Evolutionary conservation across 2,797 vertebrate genomes (phyloP).

Genomic region (Hybognathus amarus): DNA sequence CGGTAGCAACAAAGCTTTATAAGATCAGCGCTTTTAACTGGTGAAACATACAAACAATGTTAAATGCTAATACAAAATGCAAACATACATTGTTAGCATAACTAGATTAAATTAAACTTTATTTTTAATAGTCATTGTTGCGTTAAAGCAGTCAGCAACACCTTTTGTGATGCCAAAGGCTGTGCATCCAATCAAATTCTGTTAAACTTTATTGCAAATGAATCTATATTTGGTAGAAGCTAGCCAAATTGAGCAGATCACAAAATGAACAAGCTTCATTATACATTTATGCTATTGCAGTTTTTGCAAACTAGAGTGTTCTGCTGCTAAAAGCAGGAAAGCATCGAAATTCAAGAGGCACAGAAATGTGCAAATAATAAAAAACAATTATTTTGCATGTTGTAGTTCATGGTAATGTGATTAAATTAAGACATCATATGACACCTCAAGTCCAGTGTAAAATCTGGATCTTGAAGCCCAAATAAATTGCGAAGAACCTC

Average conservation of each 20-base stretch:
- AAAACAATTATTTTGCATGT: background rate
- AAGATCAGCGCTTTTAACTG: background rate
- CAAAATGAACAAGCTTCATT: background rate
- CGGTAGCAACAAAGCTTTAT: background rate
- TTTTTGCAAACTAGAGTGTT: background rate
- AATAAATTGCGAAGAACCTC: background rate
- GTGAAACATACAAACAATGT: background rate
- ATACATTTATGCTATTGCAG: background rate
- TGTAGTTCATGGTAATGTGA: background rate
- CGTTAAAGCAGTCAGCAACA: background rate
- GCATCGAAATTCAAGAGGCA: background rate
- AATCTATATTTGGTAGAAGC: slow-evolving; percentile 1
- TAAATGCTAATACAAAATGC: background rate
- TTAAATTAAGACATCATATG: background rate
- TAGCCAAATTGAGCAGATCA: background rate
- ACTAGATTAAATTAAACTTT: background rate
- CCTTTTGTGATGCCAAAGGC: background rate
- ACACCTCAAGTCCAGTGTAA: background rate
- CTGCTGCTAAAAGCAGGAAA: background rate
- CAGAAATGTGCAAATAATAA: background rate
- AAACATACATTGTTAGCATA: background rate
- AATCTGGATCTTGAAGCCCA: background rate
- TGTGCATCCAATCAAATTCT: background rate
- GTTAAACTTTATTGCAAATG: background rate
- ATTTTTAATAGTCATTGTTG: background rate